These are phyloP conservation scores for Fulmarus glacialis DNA, from an alignment of 2,113 vertebrate species.

Conservation along the genomic window DNA sequence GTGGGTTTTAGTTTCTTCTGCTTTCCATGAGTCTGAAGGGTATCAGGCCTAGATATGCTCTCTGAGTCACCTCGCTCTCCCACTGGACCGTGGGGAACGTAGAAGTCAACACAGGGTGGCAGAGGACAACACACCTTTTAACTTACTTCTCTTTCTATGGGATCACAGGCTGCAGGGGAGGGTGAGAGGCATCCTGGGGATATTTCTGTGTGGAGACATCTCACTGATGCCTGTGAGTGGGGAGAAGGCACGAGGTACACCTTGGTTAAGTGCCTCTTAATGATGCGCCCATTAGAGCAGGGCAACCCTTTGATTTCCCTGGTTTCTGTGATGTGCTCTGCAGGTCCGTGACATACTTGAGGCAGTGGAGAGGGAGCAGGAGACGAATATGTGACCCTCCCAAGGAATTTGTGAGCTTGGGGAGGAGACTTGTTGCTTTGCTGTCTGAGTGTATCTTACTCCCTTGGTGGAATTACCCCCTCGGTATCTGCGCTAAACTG, in stretches of 20 bases:
- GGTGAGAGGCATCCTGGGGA: neutral
- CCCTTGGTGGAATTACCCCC: neutral
- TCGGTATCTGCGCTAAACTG: neutral
- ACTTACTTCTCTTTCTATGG: neutral
- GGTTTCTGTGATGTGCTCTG: neutral
- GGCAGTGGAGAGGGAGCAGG: neutral
- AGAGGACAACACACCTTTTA: neutral
- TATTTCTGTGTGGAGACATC: neutral
- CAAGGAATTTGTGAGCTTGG: neutral
- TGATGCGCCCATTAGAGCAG: rapidly evolving
- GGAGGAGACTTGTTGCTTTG: neutral
- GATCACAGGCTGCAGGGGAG: neutral
- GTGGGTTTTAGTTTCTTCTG: conserved; percentile 11
- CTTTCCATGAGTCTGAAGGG: neutral
- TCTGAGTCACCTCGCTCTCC: neutral
- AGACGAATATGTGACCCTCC: neutral
- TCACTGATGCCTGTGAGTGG: neutral
- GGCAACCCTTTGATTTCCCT: neutral
- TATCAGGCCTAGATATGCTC: neutral
- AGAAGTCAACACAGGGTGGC: neutral
- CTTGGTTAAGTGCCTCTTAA: neutral
- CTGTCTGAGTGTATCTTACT: neutral
- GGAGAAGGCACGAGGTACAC: neutral
- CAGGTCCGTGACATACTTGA: neutral
- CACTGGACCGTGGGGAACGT: rapidly evolving